Percentiles rank a stretch among this genome's conserved stretches.
Evolutionary conservation across 1,140 invertebrate genomes (phyloP).

Genomic region (Mylabris phalerata): DNA sequence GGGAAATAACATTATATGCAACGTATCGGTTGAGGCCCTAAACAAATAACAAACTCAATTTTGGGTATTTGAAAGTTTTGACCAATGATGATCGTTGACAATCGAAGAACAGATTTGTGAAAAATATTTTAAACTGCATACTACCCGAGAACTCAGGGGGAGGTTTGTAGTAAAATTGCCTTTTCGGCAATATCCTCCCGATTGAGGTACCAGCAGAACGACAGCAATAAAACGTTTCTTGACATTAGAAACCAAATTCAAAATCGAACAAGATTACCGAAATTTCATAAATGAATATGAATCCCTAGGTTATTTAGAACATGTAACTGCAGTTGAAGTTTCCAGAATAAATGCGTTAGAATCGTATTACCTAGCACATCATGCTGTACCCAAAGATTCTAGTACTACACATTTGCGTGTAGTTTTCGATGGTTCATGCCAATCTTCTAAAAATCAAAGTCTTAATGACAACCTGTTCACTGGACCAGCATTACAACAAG

Average conservation of each 20-base stretch:
- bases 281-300: conserved; percentile 35
- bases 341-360: background rate
- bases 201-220: background rate
- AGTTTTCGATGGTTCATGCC: conserved; percentile 40
- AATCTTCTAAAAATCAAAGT: conserved; percentile 34
- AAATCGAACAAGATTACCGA: conserved; percentile 6
- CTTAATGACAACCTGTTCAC: conserved; percentile 40
- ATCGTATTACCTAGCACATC: conserved; percentile 39
- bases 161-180: conserved; percentile 1
- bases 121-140: too few species aligned
- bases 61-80: too few species aligned
- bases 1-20: too few species aligned
- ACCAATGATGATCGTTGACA: too few species aligned
- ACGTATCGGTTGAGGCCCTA: too few species aligned
- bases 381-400: conserved; percentile 34
- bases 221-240: background rate
- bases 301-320: conserved; percentile 29
- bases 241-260: background rate
- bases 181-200: background rate
- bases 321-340: conserved; percentile 24
- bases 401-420: conserved; percentile 36
- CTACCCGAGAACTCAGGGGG: background rate
- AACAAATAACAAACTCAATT: too few species aligned
- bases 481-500: conserved; percentile 42
- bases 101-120: too few species aligned